phyloP scores from a whole-genome alignment of 2,113 vertebrate species.

The Sprattus sprattus region DNA sequence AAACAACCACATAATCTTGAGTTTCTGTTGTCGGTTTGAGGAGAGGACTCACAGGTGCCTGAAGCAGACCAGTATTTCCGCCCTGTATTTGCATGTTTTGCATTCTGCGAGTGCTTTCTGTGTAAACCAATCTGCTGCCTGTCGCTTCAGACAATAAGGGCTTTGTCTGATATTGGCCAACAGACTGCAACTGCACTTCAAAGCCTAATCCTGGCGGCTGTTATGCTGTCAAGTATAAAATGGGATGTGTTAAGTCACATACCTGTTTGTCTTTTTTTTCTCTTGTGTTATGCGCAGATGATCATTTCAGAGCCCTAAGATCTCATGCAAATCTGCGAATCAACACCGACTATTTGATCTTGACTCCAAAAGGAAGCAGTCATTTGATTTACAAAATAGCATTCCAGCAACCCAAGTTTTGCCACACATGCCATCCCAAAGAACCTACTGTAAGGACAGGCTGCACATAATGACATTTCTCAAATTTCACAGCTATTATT shows the following conservation, averaged over 20 bases:
- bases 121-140: constrained; percentile 52
- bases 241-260: constrained; percentile 18
- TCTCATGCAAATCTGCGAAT: constrained; percentile 9
- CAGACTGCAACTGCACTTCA: constrained; percentile 64
- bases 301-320: constrained; percentile 10
- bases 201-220: constrained; percentile 56
- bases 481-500: neutral
- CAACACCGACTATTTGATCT: constrained; percentile 3
- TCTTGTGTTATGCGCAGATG: neutral
- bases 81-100: constrained; percentile 57
- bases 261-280: constrained; percentile 6
- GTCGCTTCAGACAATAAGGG: constrained; percentile 56
- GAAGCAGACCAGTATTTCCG: neutral
- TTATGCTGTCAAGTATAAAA: constrained; percentile 27
- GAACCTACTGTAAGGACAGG: neutral
- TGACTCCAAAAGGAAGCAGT: neutral
- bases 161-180: constrained; percentile 69
- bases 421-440: neutral
- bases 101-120: constrained; percentile 65
- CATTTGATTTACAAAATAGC: constrained; percentile 10
- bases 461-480: neutral
- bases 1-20: neutral
- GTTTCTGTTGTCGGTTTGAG: neutral
- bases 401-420: neutral
- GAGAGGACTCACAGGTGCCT: neutral